These are phyloP conservation scores for Idaea aversata DNA, from an alignment of 2,888 invertebrate genomes.

Conservation along the genomic window DNA sequence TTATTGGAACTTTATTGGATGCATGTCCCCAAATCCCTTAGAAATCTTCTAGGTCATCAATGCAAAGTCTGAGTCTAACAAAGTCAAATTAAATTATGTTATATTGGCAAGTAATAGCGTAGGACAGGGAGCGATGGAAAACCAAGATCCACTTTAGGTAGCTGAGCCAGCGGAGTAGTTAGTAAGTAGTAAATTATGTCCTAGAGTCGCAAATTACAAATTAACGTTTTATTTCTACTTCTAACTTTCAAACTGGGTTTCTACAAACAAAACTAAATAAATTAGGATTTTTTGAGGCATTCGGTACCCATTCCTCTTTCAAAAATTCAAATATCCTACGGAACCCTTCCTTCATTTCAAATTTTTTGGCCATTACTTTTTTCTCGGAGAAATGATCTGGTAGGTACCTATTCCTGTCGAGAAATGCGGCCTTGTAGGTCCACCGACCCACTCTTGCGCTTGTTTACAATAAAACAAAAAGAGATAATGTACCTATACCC, in stretches of 20 bases:
- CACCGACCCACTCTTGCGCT: slow-evolving; percentile 50
- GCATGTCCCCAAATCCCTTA: too few species aligned
- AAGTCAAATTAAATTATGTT: too few species aligned
- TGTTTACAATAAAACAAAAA: slow-evolving; percentile 42
- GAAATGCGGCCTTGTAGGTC: slow-evolving; percentile 70
- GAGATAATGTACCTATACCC: slow-evolving; percentile 2
- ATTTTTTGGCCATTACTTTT: slow-evolving; percentile 26
- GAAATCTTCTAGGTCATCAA: too few species aligned
- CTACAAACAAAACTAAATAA: neutral
- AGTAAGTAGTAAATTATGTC: too few species aligned
- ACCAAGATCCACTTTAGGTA: too few species aligned
- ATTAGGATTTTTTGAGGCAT: neutral
- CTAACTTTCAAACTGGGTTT: neutral
- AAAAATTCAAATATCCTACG: slow-evolving; percentile 11
- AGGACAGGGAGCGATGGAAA: too few species aligned
- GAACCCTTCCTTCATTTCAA: slow-evolving; percentile 4
- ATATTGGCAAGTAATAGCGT: too few species aligned
- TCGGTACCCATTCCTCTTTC: slow-evolving; percentile 14
- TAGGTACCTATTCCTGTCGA: slow-evolving; percentile 50
- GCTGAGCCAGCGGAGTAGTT: too few species aligned
- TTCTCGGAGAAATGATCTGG: slow-evolving; percentile 69
- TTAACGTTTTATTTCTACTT: slow-evolving; percentile 2
- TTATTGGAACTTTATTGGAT: too few species aligned
- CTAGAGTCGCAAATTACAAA: too few species aligned
- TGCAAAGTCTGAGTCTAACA: too few species aligned